Conservation (phyloP, 1,140 invertebrate species). For the Metopolophium dirhodum region DNA sequence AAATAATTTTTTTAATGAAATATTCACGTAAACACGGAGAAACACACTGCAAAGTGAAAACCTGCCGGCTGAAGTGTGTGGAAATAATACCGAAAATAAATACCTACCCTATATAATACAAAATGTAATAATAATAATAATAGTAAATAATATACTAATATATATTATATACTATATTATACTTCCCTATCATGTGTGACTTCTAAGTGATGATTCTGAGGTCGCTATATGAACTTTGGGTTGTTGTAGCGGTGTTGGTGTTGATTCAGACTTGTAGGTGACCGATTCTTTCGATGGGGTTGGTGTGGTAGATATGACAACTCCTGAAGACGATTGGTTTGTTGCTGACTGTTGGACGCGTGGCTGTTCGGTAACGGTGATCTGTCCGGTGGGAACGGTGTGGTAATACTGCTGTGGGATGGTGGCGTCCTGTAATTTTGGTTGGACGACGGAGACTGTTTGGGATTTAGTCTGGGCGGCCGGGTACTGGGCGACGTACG, state of each 20-base stretch:
- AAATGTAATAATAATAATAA: neutral
- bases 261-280: conserved; percentile 29
- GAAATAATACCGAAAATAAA: neutral
- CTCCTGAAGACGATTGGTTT: neutral
- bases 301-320: conserved; percentile 11
- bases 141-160: too few relatives aligned
- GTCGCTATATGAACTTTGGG: neutral
- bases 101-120: neutral
- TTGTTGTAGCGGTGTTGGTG: neutral
- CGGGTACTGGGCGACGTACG: neutral
- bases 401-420: conserved; percentile 15
- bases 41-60: neutral
- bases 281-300: neutral
- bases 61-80: neutral
- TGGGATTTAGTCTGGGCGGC: neutral
- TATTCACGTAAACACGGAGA: neutral
- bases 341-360: conserved; percentile 7
- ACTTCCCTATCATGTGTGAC: neutral
- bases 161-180: too few relatives aligned
- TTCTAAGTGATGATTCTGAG: neutral
- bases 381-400: neutral
- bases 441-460: neutral
- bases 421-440: neutral
- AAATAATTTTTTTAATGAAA: neutral
- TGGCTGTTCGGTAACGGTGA: neutral